Conservation (phyloP, 2,113 vertebrate genomes). For the Myanophis thanlyinensis region DNA sequence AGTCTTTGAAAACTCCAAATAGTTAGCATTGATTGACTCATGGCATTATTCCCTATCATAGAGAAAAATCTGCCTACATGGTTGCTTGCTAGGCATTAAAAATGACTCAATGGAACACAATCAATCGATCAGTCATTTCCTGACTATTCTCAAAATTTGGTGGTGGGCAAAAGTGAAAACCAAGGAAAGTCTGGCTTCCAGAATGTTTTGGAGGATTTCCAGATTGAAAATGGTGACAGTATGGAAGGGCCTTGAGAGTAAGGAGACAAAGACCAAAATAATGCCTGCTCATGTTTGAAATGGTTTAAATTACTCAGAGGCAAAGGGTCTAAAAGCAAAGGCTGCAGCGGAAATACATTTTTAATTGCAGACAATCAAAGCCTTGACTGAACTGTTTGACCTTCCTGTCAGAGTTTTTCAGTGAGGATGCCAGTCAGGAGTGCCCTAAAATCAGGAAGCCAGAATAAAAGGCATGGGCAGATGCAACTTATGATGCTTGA, state of each 20-base stretch:
- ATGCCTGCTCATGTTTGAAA: constrained; percentile 47
- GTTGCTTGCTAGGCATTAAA: not conserved
- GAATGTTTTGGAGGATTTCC: not conserved
- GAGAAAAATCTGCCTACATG: not conserved
- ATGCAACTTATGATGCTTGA: not conserved
- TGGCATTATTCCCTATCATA: not conserved
- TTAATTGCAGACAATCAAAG: constrained; percentile 47
- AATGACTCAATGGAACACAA: not conserved
- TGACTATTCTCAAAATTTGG: not conserved
- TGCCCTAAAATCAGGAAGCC: not conserved
- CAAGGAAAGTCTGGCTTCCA: not conserved
- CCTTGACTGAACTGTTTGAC: not conserved
- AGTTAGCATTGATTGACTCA: not conserved
- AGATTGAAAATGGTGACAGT: not conserved
- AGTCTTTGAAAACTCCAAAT: not conserved
- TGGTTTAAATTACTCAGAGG: constrained; percentile 47
- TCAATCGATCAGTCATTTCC: not conserved
- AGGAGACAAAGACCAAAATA: constrained; percentile 19
- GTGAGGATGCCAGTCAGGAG: constrained; percentile 32
- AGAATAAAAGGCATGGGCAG: not conserved
- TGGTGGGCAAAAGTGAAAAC: not conserved
- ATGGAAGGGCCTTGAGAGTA: not conserved
- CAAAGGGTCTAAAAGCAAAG: constrained; percentile 14
- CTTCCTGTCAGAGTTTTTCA: constrained; percentile 38
- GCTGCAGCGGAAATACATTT: constrained; percentile 50